phyloP scores from a whole-genome alignment of 2,113 vertebrate species.

The Oncorhynchus tshawytscha region DNA sequence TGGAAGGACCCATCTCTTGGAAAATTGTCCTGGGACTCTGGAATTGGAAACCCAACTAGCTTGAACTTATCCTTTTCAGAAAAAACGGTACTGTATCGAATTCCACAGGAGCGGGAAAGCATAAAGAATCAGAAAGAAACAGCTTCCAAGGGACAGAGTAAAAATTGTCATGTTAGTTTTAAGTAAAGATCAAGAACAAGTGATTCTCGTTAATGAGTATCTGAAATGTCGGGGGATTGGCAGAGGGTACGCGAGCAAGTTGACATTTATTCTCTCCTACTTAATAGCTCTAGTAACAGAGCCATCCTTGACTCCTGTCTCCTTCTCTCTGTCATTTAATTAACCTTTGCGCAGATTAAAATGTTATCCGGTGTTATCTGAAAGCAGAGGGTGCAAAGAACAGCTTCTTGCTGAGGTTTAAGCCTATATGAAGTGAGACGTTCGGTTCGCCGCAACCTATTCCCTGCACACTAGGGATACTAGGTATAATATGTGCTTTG shows the following conservation, averaged over 20 bases:
- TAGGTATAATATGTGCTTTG: neutral
- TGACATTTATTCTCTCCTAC: slow-evolving; percentile 52
- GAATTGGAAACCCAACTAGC: neutral
- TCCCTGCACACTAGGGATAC: slow-evolving; percentile 5
- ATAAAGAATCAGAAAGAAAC: neutral
- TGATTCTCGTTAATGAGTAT: slow-evolving; percentile 43
- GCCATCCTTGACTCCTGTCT: slow-evolving; percentile 36
- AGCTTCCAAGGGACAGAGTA: slow-evolving; percentile 32
- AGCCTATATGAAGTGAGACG: slow-evolving; percentile 16
- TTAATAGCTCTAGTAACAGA: slow-evolving; percentile 20
- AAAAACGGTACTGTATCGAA: slow-evolving; percentile 7
- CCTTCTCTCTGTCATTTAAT: slow-evolving; percentile 46
- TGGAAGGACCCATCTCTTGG: neutral
- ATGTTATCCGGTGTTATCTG: slow-evolving; percentile 39
- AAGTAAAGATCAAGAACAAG: slow-evolving; percentile 43
- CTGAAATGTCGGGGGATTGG: slow-evolving; percentile 33
- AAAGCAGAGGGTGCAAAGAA: slow-evolving; percentile 19
- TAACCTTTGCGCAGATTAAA: slow-evolving; percentile 46
- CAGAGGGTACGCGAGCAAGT: slow-evolving; percentile 20
- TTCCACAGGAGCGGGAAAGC: neutral
- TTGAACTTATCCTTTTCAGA: neutral
- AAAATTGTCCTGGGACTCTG: neutral
- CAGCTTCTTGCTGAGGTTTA: slow-evolving; percentile 10
- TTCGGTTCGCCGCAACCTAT: slow-evolving; percentile 5
- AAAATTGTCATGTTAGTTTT: slow-evolving; percentile 42